Evolutionary conservation across 2,797 vertebrate species (phyloP).

Genomic region (Clarias fuscus): DNA sequence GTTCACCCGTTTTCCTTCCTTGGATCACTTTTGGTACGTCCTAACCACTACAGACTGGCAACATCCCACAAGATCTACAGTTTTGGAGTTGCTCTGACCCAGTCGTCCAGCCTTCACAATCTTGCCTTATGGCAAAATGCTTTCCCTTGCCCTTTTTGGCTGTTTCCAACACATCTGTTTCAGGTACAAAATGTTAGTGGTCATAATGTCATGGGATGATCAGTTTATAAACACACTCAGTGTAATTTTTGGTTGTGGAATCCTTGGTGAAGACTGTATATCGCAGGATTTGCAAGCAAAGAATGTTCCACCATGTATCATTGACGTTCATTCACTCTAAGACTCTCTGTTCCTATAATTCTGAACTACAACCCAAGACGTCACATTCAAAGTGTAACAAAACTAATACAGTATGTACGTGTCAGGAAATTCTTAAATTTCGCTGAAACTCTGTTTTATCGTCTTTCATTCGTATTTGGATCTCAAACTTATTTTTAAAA

Average conservation of each 20-base stretch:
- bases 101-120: too few species aligned
- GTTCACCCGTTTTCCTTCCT: too few species aligned
- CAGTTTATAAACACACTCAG: too few species aligned
- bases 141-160: too few species aligned
- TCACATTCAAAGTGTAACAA: background rate
- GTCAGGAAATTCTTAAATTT: background rate
- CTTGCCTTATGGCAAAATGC: too few species aligned
- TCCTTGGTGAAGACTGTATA: background rate
- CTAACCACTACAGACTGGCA: too few species aligned
- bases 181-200: too few species aligned
- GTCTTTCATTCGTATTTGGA: background rate
- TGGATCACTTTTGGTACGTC: too few species aligned
- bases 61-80: too few species aligned
- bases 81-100: too few species aligned
- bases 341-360: background rate
- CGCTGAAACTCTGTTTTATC: background rate
- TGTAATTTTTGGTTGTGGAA: background rate
- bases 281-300: background rate
- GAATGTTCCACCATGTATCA: background rate
- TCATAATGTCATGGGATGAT: too few species aligned
- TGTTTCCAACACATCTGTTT: too few species aligned
- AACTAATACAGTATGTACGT: background rate
- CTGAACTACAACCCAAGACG: background rate
- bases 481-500: background rate
- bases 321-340: background rate